Base-by-base conservation (phyloP, 2,797 vertebrate species). In the Delichon dasypus region DNA sequence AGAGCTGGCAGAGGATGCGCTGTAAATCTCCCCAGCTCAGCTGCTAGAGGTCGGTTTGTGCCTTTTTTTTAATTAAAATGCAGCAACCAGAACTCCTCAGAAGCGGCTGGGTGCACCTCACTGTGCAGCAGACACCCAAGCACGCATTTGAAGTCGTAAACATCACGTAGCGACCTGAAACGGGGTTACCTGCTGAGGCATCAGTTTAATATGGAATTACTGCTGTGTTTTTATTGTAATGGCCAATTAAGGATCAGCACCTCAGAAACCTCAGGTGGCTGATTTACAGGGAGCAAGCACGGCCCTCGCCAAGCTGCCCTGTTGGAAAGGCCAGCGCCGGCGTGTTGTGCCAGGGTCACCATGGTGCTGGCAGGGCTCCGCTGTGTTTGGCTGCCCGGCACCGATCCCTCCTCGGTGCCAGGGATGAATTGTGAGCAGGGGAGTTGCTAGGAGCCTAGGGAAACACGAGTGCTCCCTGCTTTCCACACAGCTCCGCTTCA, bases 221-320 rank as follows among this genome's bases (percentile, higher is more conserved):
- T 71, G 83, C 71, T 26, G 7, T 91, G 88, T 65, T 91, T 96
- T 91, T 82, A 85, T 44, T 86, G 88, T 95, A 95, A 95, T 91
- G 85, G 44, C 83, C 95, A 95, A 94, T 94, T 95, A 94, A 82
- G 72, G 42, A 85, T 27, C 93, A 93, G 88, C 93, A 91, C 89
- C 88, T 95, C 91, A 67, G 91, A 91, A 96, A 93, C 88, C 88
- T 94, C 91, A 88, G 67, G 64, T 79, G 71, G 83, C 70, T 81
- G 83, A 38, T 91, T 72, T 80, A 61, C 85, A 73, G 36, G 55
- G 83, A 93, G 85, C 57, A 40, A 38, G 91, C 62, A 15, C 6
- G 0, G 26, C 73, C 94, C 85, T 66, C 22, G 89, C 93, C 93
- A 50, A 36, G 42, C 73, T 62, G 65, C 78, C 75, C 58, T n/a